A percentile compares a stretch with the other conserved stretches of the same genome.
Evolutionary conservation across 1,140 invertebrate species (phyloP).

Genomic region (Heliconius himera): DNA sequence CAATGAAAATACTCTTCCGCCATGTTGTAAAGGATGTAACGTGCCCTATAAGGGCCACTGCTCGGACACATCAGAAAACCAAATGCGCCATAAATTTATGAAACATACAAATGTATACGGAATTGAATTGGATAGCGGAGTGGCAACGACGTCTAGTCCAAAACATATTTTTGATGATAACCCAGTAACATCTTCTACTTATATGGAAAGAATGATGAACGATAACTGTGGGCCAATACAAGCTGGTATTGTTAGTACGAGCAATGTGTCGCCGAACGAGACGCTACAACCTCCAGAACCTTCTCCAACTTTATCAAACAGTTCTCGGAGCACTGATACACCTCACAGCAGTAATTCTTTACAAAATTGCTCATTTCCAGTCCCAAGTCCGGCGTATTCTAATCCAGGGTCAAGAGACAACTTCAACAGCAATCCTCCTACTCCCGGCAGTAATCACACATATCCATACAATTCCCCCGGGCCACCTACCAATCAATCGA

Average conservation of each 20-base stretch:
- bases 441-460: slow-evolving; percentile 61
- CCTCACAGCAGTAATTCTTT: slow-evolving; percentile 70
- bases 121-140: slow-evolving; percentile 58
- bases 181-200: slow-evolving; percentile 88
- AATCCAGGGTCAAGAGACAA: slow-evolving; percentile 72
- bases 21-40: slow-evolving; percentile 73
- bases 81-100: slow-evolving; percentile 60
- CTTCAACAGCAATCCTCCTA: slow-evolving; percentile 71
- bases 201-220: slow-evolving; percentile 82
- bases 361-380: slow-evolving; percentile 66
- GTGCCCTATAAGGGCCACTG: slow-evolving; percentile 65
- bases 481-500: slow-evolving; percentile 55
- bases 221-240: slow-evolving; percentile 86
- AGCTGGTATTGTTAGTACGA: slow-evolving; percentile 88
- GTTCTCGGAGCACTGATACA: slow-evolving; percentile 75
- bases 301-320: slow-evolving; percentile 78
- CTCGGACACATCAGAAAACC: slow-evolving; percentile 59
- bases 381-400: slow-evolving; percentile 73
- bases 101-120: slow-evolving; percentile 58
- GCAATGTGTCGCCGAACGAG: slow-evolving; percentile 86
- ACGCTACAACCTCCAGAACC: slow-evolving; percentile 77
- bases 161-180: slow-evolving; percentile 83
- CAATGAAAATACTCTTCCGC: slow-evolving; percentile 50
- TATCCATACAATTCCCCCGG: slow-evolving; percentile 74
- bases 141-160: slow-evolving; percentile 78